Base-by-base conservation (phyloP, 2,888 invertebrate species). In the Ethmia dodecea region DNA sequence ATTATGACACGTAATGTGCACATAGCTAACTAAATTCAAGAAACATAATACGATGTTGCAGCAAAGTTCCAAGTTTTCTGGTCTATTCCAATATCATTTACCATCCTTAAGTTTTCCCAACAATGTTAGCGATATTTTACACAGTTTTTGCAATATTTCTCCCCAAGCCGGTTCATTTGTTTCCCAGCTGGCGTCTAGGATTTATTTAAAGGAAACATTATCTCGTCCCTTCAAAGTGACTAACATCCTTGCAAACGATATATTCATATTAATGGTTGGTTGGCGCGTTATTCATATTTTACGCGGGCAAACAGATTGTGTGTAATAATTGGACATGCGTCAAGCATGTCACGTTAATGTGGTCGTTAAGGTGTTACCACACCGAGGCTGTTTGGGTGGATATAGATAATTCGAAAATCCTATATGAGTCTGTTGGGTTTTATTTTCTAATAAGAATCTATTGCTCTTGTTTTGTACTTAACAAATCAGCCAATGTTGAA, bases 291-390 rank as follows among this genome's bases (percentile, higher is more conserved):
- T 79, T 78, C 75, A 81, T 83, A 80, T 79, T 79, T 79, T 78
- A 78, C 77, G n/a, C n/a, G n/a, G 58, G 66, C 64, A 64, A 74
- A 76, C 68, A 78, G 71, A 80, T 79, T 76, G 78, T 79, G 57
- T 68, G 77, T 75, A 75, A 74, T 83, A 83, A 83, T 83, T 81
- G 81, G 79, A 79, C 76, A 78, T 73, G 76, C 74, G 80, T 81
- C 83, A 80, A 69, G 70, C 69, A 63, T 75, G 81, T 78, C 74
- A 70, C 63, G 62, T 70, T 80, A 81, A 84, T 84, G 71, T 66
- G 78, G 69, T 61, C 75, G 70, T 83, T n/a, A n/a, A n/a, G n/a
- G n/a, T n/a, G n/a, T n/a, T n/a, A n/a, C n/a, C n/a, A n/a, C n/a
- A n/a, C n/a, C n/a, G n/a, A n/a, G n/a, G n/a, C n/a, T n/a, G n/a